Conservation (phyloP, 2,888 invertebrate species). For the Calameuta idolon region DNA sequence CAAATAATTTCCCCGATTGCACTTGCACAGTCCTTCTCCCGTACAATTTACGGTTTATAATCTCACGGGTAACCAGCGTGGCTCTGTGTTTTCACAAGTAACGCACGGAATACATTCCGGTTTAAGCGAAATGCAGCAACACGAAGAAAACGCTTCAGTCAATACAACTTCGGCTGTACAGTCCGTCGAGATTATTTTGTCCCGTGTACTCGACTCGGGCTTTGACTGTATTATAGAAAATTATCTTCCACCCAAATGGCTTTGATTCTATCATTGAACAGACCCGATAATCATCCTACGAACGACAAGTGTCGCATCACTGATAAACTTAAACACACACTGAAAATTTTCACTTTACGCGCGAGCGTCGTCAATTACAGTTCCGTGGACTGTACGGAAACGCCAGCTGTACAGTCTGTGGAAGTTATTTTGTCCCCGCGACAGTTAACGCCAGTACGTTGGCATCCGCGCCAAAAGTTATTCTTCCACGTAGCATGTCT, state of each 20-base stretch:
- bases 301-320: background rate
- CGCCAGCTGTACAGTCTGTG: slow-evolving; percentile 36
- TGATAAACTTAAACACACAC: background rate
- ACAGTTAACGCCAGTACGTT: background rate
- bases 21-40: background rate
- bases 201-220: slow-evolving; percentile 13
- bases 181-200: slow-evolving; percentile 52
- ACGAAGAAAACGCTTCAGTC: slow-evolving; percentile 42
- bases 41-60: background rate
- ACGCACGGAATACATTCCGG: slow-evolving; percentile 4
- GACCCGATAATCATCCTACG: background rate
- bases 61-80: background rate
- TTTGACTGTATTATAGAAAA: background rate
- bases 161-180: slow-evolving; percentile 57
- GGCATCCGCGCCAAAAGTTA: slow-evolving; percentile 25
- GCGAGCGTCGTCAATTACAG: slow-evolving; percentile 42
- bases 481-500: background rate
- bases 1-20: slow-evolving; percentile 7
- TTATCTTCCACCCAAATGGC: background rate
- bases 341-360: background rate
- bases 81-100: background rate
- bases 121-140: slow-evolving; percentile 28
- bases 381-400: slow-evolving; percentile 43
- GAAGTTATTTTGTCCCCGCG: slow-evolving; percentile 30
- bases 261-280: background rate